A percentile compares a stretch with the other conserved stretches of the same genome.
Evolutionary conservation across 2,888 invertebrate genomes (phyloP).

Genomic region (Galerucella calmariensis): DNA sequence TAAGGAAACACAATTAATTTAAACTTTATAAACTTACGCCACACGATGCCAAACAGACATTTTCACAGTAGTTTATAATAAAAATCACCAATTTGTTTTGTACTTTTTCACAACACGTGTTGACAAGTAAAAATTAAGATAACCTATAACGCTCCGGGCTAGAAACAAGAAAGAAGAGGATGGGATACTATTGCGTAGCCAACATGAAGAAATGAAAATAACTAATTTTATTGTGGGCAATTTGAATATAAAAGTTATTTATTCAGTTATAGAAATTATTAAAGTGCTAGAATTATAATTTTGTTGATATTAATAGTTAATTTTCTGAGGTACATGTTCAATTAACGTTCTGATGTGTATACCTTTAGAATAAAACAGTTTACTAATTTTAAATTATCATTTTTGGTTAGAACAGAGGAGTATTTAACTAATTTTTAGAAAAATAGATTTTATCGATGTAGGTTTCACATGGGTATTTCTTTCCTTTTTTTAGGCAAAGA

Average conservation of each 20-base stretch:
- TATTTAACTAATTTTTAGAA: not conserved
- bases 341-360: not conserved
- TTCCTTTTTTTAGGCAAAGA: not conserved
- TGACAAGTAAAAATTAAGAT: conserved; percentile 49
- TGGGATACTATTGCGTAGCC: conserved; percentile 6
- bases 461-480: not conserved
- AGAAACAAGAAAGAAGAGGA: conserved; percentile 32
- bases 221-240: not conserved
- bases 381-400: not conserved
- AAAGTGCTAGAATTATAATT: no score
- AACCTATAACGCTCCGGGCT: conserved; percentile 35
- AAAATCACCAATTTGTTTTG: conserved; percentile 31
- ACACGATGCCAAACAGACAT: conserved; percentile 64
- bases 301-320: no score
- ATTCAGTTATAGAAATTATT: no score
- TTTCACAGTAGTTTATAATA: conserved; percentile 40
- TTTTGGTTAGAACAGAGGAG: not conserved
- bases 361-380: not conserved
- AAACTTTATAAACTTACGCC: conserved; percentile 58
- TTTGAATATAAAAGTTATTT: not conserved
- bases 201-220: conserved; percentile 6
- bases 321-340: no score
- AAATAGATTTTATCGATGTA: not conserved
- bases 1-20: conserved; percentile 17
- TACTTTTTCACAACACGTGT: conserved; percentile 54